Percentiles rank a stretch among this genome's conserved stretches.
Evolutionary conservation across 2,797 vertebrate genomes (phyloP).

Genomic region (Euphonia xanthogaster): DNA sequence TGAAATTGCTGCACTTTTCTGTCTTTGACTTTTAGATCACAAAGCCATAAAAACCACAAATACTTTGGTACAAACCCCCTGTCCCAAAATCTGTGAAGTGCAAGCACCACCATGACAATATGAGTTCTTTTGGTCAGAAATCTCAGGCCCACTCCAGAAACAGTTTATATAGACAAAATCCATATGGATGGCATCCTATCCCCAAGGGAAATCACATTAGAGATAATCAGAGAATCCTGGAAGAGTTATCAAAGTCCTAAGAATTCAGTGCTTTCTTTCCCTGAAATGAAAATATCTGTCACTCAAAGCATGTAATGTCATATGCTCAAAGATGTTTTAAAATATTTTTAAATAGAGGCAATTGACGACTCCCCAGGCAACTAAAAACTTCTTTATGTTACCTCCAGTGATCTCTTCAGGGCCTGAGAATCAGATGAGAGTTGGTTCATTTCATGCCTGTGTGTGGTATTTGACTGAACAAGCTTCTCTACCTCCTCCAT

Average conservation of each 20-base stretch:
- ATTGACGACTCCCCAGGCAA: not conserved
- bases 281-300: not conserved
- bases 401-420: slow-evolving; percentile 80
- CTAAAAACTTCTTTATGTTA: slow-evolving; percentile 59
- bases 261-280: not conserved
- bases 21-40: not conserved
- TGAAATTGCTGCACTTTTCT: not conserved
- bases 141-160: not conserved
- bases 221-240: not conserved
- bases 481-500: slow-evolving; percentile 80
- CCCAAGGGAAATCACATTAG: not conserved
- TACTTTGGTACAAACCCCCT: not conserved
- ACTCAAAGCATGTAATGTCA: not conserved
- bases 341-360: not conserved
- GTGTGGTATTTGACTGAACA: slow-evolving; percentile 75
- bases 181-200: not conserved
- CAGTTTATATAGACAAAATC: not conserved
- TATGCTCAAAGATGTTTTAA: not conserved
- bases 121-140: not conserved
- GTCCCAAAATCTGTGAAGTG: not conserved
- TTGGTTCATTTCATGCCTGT: slow-evolving; percentile 80
- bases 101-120: not conserved
- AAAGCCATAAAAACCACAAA: not conserved
- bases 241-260: not conserved
- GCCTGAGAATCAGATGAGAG: slow-evolving; percentile 77